These are phyloP conservation scores for Acanthisitta chloris DNA, from an alignment of 2,113 vertebrate genomes.

Conservation along the genomic window DNA sequence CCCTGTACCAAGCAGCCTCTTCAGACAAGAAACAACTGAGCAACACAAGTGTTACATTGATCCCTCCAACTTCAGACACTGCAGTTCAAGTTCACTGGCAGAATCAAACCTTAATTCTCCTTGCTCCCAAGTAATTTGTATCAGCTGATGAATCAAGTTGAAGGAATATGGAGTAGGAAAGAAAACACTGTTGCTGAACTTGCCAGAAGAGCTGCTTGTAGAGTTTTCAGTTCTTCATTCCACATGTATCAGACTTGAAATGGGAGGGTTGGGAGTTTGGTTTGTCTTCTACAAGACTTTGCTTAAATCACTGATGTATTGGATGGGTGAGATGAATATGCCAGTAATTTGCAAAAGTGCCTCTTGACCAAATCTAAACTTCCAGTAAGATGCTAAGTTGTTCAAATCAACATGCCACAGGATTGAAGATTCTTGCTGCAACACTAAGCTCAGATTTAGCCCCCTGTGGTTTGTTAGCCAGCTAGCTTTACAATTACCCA, in stretches of 20 bases:
- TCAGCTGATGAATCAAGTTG: not conserved
- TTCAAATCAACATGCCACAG: not conserved
- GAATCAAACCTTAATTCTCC: not conserved
- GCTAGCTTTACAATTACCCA: not conserved
- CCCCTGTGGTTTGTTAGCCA: conserved; percentile 12
- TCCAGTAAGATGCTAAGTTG: not conserved
- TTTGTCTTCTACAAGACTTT: not conserved
- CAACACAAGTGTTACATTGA: not conserved
- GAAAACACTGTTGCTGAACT: not conserved
- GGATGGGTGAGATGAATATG: not conserved
- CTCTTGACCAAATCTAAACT: conserved; percentile 39
- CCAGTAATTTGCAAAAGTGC: conserved; percentile 41
- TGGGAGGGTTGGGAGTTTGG: not conserved
- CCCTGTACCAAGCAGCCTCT: not conserved
- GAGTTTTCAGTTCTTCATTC: not conserved
- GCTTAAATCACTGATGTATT: not conserved
- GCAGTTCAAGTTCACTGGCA: not conserved
- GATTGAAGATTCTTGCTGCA: conserved; percentile 2
- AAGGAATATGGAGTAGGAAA: not conserved
- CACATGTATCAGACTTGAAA: not conserved
- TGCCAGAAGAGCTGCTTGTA: not conserved
- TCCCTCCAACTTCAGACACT: not conserved
- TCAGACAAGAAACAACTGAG: not conserved
- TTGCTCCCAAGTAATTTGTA: not conserved
- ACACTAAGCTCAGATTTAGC: not conserved